A percentile compares a stretch with the other conserved stretches of the same genome.
phyloP scores from a whole-genome alignment of 2,113 vertebrate species.

The Meles meles region DNA sequence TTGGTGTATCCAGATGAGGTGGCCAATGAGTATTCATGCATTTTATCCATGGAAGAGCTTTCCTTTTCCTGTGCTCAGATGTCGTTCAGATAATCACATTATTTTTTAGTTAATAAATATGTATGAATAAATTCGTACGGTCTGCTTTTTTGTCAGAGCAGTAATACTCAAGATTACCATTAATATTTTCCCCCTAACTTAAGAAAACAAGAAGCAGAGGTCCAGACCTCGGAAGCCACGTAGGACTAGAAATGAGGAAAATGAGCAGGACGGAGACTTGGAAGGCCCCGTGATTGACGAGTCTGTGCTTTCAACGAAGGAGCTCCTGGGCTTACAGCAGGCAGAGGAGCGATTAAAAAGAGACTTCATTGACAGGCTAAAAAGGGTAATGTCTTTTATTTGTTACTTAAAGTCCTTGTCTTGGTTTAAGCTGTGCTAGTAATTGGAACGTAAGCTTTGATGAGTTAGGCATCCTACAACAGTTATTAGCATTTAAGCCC shows the following conservation, averaged over 20 bases:
- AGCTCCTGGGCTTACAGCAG: slow-evolving; percentile 84
- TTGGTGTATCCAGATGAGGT: background rate
- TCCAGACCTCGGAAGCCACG: slow-evolving; percentile 80
- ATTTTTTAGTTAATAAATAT: background rate
- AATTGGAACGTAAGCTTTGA: background rate
- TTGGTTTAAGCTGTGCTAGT: background rate
- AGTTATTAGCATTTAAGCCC: background rate
- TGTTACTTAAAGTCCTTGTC: background rate
- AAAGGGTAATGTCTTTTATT: slow-evolving; percentile 82
- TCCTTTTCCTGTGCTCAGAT: background rate
- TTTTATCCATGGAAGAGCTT: background rate
- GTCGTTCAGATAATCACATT: background rate
- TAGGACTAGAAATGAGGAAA: slow-evolving; percentile 82
- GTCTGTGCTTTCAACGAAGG: slow-evolving; percentile 83
- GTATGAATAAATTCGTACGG: background rate
- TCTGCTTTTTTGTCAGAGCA: background rate
- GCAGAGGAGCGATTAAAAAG: slow-evolving; percentile 86
- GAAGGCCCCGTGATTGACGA: slow-evolving; percentile 85
- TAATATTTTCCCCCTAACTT: slow-evolving; percentile 50
- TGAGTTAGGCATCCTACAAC: background rate
- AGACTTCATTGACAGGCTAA: slow-evolving; percentile 88
- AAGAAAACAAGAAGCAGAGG: slow-evolving; percentile 83
- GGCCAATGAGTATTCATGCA: background rate
- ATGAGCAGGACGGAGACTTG: slow-evolving; percentile 80
- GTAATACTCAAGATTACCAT: background rate